Percentiles rank a stretch among this genome's conserved stretches.
Evolutionary conservation across 2,888 invertebrate genomes (phyloP).

Genomic region (Drosophila birchii): DNA sequence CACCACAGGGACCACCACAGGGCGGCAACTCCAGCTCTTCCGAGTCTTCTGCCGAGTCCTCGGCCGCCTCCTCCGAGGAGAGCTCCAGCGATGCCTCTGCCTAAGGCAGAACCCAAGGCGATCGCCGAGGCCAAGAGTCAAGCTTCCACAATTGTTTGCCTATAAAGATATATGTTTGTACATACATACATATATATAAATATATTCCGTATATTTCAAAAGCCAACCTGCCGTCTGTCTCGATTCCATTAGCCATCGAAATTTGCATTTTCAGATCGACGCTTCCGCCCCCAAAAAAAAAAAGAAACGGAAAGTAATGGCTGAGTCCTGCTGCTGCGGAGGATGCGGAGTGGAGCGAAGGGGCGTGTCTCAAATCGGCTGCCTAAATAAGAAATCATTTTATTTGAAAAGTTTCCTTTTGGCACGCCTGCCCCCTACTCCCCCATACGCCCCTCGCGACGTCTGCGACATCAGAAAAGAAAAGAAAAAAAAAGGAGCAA

Average conservation of each 20-base stretch:
- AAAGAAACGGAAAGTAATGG: conserved; percentile 1
- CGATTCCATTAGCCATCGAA: conserved; percentile 16
- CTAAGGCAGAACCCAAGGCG: neutral
- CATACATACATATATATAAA: neutral
- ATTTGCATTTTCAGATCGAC: conserved; percentile 18
- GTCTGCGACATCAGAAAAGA: conserved; percentile 37
- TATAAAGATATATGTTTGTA: conserved; percentile 12
- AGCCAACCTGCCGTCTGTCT: neutral
- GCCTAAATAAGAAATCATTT: conserved; percentile 77
- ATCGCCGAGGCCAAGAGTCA: neutral
- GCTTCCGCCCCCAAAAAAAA: neutral
- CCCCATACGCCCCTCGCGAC: neutral
- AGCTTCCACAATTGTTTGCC: neutral
- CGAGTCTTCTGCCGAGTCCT: neutral
- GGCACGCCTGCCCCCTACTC: conserved; percentile 19
- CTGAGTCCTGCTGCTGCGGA: neutral
- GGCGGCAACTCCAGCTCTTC: conserved; percentile 19
- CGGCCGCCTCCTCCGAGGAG: conserved; percentile 16
- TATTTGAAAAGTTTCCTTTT: conserved; percentile 71
- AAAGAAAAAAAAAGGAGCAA: conserved; percentile 12
- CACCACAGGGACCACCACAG: conserved; percentile 7
- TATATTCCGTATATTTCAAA: conserved; percentile 17
- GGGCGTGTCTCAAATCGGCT: conserved; percentile 50
- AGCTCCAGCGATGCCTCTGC: conserved; percentile 12
- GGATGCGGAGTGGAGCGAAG: neutral